phyloP scores from a whole-genome alignment of 2,888 invertebrate species.

The Galerucella pusilla region DNA sequence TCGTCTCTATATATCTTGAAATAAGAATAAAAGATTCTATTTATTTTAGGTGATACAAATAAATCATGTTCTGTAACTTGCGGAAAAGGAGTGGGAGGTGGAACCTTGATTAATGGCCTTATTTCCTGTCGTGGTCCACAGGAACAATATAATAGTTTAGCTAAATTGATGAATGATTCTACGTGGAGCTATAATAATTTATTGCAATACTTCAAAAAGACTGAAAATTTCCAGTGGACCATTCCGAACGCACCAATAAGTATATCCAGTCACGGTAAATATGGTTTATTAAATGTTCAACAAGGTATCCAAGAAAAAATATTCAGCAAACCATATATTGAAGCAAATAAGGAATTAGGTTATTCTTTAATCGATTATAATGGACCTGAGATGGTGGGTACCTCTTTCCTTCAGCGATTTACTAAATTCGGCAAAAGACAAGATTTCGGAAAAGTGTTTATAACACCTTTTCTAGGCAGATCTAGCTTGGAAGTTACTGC shows the following conservation, averaged over 20 bases:
- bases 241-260: constrained; percentile 32
- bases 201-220: constrained; percentile 62
- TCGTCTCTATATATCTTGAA: too few species aligned
- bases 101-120: constrained; percentile 66
- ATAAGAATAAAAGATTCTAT: neutral
- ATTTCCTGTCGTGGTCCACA: constrained; percentile 66
- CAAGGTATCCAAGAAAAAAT: constrained; percentile 27
- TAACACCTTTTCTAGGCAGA: constrained; percentile 73
- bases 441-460: constrained; percentile 80
- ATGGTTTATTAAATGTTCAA: constrained; percentile 44
- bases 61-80: constrained; percentile 60
- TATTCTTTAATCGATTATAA: constrained; percentile 78
- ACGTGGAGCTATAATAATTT: constrained; percentile 70
- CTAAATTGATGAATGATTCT: constrained; percentile 51
- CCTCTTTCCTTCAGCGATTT: constrained; percentile 71
- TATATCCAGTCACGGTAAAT: constrained; percentile 28
- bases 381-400: constrained; percentile 71
- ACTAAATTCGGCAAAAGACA: constrained; percentile 77
- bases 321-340: constrained; percentile 47
- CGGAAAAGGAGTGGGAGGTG: constrained; percentile 68
- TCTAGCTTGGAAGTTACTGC: constrained; percentile 77
- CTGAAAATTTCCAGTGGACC: constrained; percentile 37
- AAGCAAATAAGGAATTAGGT: constrained; percentile 74
- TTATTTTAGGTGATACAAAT: constrained; percentile 50
- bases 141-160: constrained; percentile 66